These are phyloP conservation scores for Anomalospiza imberbis DNA, from an alignment of 2,797 vertebrate genomes.

Conservation along the genomic window DNA sequence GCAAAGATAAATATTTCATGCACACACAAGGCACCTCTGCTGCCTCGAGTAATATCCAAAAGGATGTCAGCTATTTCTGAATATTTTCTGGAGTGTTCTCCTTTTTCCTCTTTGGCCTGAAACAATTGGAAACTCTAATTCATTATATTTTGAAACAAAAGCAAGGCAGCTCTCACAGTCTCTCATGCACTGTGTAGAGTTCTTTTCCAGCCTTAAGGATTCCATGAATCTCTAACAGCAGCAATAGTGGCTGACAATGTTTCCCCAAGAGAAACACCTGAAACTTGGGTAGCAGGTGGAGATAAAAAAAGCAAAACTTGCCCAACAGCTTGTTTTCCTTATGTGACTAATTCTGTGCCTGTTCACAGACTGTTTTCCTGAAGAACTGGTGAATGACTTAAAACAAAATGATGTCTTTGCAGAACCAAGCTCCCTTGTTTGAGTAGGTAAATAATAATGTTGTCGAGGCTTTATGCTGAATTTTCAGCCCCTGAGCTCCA, in stretches of 20 bases:
- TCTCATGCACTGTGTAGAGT: rapidly evolving
- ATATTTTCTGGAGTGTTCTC: neutral
- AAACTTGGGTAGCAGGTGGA: neutral
- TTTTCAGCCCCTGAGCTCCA: neutral
- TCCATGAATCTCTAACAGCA: neutral
- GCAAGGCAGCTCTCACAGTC: neutral
- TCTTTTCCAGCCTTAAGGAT: neutral
- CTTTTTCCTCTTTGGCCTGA: neutral
- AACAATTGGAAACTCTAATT: neutral
- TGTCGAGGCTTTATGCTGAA: neutral
- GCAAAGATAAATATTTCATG: neutral
- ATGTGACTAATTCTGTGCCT: neutral
- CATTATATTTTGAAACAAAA: neutral
- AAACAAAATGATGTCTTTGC: neutral
- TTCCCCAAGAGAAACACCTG: neutral
- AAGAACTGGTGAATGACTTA: neutral
- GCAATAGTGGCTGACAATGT: neutral
- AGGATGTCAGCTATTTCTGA: neutral
- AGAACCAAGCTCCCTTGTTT: neutral
- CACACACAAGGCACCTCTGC: neutral
- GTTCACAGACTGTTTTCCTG: neutral
- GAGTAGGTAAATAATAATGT: neutral
- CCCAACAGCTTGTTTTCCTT: neutral
- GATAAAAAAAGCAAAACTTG: neutral
- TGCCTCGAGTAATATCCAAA: neutral